Percentiles rank a stretch among this genome's conserved stretches.
These are phyloP conservation scores for Platycercus adscitus DNA, from an alignment of 2,113 vertebrate genomes.

Conservation along the genomic window DNA sequence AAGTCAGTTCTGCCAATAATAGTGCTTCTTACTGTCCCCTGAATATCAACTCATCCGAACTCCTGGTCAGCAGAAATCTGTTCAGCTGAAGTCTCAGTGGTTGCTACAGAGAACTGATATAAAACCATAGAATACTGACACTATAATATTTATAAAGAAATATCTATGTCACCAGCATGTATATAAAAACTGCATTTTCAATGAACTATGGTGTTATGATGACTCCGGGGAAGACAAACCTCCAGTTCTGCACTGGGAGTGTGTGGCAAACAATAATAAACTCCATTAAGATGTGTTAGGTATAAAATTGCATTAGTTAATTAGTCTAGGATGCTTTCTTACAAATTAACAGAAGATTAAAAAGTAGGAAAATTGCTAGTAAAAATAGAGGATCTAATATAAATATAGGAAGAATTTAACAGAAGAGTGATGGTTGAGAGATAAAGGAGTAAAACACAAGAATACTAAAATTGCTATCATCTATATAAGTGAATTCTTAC, in stretches of 20 bases:
- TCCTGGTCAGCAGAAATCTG: background rate
- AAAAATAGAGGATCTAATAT: background rate
- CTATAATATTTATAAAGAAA: background rate
- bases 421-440: background rate
- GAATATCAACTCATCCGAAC: background rate
- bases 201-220: background rate
- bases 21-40: background rate
- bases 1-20: background rate
- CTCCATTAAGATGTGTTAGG: background rate
- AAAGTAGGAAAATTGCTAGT: background rate
- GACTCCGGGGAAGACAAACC: background rate
- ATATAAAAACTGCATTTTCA: background rate
- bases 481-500: background rate
- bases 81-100: background rate
- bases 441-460: background rate
- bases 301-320: background rate
- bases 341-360: background rate
- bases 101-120: background rate
- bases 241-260: background rate
- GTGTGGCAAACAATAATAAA: background rate
- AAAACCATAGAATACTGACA: background rate
- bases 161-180: background rate
- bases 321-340: background rate
- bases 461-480: background rate
- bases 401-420: background rate